phyloP scores from a whole-genome alignment of 2,797 vertebrate species.

The Oreonectes daqikongensis region DNA sequence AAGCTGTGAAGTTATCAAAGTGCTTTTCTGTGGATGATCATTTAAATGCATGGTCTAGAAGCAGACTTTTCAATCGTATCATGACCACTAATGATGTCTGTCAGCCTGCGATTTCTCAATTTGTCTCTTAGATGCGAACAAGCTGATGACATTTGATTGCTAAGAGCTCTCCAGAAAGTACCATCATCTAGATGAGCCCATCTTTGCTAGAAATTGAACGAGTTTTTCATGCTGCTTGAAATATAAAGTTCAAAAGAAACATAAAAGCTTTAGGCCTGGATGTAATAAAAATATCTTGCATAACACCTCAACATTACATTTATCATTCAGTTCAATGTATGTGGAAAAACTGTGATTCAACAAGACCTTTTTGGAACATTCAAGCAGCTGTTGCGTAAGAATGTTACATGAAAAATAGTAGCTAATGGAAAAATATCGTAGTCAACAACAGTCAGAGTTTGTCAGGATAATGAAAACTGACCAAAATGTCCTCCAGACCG shows the following conservation, averaged over 20 bases:
- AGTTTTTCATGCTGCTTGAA: not conserved
- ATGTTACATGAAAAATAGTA: not conserved
- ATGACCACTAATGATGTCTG: not conserved
- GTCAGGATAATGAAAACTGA: not conserved
- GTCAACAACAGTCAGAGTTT: not conserved
- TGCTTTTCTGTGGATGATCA: not conserved
- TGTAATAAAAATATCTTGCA: not conserved
- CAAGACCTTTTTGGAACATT: not conserved
- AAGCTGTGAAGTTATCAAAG: slow-evolving; percentile 1
- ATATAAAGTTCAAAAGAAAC: not conserved
- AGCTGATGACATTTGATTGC: not conserved
- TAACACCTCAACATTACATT: not conserved
- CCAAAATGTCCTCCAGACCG: not conserved
- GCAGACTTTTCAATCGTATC: slow-evolving; percentile 1
- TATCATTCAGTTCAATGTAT: not conserved
- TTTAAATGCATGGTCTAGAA: not conserved
- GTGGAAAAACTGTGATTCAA: slow-evolving; percentile 11
- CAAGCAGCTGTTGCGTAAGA: not conserved
- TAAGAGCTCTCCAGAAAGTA: not conserved
- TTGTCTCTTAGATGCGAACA: not conserved
- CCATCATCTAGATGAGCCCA: not conserved
- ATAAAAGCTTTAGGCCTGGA: not conserved
- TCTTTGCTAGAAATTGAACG: not conserved
- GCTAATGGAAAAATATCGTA: not conserved
- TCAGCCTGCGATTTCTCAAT: not conserved